Base-by-base conservation (phyloP, 1,140 invertebrate species). In the Saccostrea cuccullata region DNA sequence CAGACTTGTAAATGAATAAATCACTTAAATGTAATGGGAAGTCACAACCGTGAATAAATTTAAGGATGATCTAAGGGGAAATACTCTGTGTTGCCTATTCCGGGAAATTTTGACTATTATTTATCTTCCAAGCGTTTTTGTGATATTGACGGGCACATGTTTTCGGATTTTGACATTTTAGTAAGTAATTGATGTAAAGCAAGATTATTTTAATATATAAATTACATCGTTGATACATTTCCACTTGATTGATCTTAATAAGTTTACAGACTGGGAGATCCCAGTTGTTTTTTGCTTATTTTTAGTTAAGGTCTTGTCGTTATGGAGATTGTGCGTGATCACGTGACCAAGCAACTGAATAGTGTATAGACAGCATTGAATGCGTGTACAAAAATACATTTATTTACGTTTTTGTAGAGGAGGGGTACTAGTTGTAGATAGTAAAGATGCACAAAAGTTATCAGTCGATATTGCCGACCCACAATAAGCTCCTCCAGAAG, bases 401-500 rank as follows among this genome's bases (percentile, higher is more conserved):
- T 84, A 55, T 55, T 84, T 56, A 84, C 55, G 40, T 55, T 55
- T 82, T 84, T 84, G 40, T 55, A 56, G 23, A 84, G 82, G 40
- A 84, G 8, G 82, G 82, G 40, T 55, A 9, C 55, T 55, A 56
- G 40, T 55, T 40, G 82, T 84, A 85, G 55, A 64, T 67, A 77
- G 26, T 87, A 56, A 92, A 86, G 82, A 95, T 95, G 94, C 93
- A 95, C 88, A 89, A 92, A 83, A 93, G 93, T 40, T 95, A 95
- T 89, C 91, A 94, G 47, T 91, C 93, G 12, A 92, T 94, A 26
- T 88, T 94, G 6, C 94, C 94, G 17, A 90, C 92, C 17, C 92
- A 93, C 64, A 95, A 94, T 87, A 94, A 94, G 89, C 86, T 95
- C 13, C 86, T 95, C 64, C 94, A 95, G 90, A 90, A 93, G 89